Evolutionary conservation across 2,888 invertebrate genomes (phyloP).

Genomic region (Eupithecia insigniata): DNA sequence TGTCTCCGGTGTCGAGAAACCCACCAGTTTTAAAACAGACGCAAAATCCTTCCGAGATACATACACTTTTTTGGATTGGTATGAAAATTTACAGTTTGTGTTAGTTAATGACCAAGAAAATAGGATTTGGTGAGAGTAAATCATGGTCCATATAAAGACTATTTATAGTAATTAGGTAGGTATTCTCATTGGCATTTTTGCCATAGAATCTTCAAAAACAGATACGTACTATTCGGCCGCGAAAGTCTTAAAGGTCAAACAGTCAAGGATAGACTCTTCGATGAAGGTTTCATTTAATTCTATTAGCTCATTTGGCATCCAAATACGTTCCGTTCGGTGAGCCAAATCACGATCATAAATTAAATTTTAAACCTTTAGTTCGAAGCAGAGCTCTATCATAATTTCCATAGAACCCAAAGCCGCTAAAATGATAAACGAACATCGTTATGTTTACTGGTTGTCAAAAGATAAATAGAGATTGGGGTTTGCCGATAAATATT

Average conservation of each 20-base stretch:
- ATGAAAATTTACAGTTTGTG: too few species aligned
- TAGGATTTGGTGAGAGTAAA: not conserved
- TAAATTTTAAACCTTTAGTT: not conserved
- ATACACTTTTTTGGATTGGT: not conserved
- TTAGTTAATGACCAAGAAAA: too few species aligned
- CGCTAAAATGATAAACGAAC: conserved; percentile 1
- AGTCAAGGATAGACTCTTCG: not conserved
- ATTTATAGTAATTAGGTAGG: not conserved
- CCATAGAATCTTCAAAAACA: not conserved
- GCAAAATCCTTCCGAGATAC: not conserved
- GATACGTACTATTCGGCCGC: not conserved
- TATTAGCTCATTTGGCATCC: not conserved
- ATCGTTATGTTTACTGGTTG: not conserved
- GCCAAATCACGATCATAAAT: conserved; percentile 1
- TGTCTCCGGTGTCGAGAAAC: not conserved
- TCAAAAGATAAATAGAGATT: not conserved
- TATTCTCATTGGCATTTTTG: not conserved
- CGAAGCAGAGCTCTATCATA: not conserved
- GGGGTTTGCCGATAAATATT: not conserved
- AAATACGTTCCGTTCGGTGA: not conserved
- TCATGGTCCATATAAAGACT: not conserved
- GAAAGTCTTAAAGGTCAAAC: not conserved
- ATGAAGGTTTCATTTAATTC: conserved; percentile 4
- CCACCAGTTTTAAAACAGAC: not conserved
- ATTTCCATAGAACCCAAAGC: not conserved